Evolutionary conservation across 2,888 invertebrate species (phyloP).

Genomic region (Rhynchonema sp.): DNA sequence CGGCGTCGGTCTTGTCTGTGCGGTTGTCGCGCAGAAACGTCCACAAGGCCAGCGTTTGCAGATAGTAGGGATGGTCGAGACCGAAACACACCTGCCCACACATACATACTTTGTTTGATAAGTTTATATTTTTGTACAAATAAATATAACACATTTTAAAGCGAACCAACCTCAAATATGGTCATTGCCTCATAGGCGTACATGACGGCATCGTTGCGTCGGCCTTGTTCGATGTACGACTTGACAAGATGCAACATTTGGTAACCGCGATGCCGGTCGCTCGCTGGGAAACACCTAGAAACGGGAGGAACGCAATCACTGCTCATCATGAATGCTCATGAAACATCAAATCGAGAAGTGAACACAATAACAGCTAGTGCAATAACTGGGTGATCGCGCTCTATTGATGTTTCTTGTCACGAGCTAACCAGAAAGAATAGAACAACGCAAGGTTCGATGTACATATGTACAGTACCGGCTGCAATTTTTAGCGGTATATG

Average conservation of each 20-base stretch:
- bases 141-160: no score
- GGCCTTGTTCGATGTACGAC: slow-evolving; percentile 15
- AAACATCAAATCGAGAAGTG: no score
- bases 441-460: no score
- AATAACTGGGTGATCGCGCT: no score
- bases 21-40: slow-evolving; percentile 21
- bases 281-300: not conserved
- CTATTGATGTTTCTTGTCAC: no score
- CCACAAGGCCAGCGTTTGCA: slow-evolving; percentile 23
- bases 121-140: not conserved
- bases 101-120: no score
- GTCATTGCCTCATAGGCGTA: slow-evolving; percentile 26
- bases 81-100: slow-evolving; percentile 16
- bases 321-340: no score
- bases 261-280: slow-evolving; percentile 16
- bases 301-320: not conserved
- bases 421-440: no score
- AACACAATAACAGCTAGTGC: no score
- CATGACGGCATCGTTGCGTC: slow-evolving; percentile 18
- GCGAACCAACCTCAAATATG: slow-evolving; percentile 23
- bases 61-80: slow-evolving; percentile 24
- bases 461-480: no score
- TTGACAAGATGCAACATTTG: slow-evolving; percentile 22
- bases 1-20: slow-evolving; percentile 14
- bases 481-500: no score